A percentile compares a stretch with the other conserved stretches of the same genome.
phyloP scores from a whole-genome alignment of 2,113 vertebrate genomes.

The Riparia riparia region DNA sequence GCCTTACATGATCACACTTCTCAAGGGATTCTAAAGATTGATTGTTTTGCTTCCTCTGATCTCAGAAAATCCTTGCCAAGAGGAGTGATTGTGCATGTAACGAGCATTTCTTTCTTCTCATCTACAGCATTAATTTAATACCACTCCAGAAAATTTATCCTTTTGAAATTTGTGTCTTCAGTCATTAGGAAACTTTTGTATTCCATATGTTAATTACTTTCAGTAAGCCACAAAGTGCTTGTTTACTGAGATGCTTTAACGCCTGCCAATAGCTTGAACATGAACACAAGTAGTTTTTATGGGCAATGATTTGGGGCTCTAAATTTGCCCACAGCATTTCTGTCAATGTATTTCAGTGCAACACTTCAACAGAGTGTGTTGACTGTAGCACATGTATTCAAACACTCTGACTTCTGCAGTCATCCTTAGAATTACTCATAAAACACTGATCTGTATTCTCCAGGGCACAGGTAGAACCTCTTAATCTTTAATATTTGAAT shows the following conservation, averaged over 20 bases:
- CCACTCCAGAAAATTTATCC: neutral
- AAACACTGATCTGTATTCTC: neutral
- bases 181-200: neutral
- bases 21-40: neutral
- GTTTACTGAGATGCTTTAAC: neutral
- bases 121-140: neutral
- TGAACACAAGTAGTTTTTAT: neutral
- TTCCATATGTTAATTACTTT: neutral
- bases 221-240: neutral
- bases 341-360: neutral
- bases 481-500: neutral
- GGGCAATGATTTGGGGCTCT: neutral
- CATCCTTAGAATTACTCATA: neutral
- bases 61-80: constrained; percentile 10
- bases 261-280: neutral
- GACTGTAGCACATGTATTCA: neutral
- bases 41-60: constrained; percentile 1
- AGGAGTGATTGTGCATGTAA: neutral
- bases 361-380: neutral
- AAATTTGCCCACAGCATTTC: neutral
- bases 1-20: neutral
- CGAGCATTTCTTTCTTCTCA: neutral
- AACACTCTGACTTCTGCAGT: neutral
- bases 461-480: neutral
- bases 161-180: neutral